Conservation (phyloP, 35 echinoderm and acorn worm species). For the Chiridota heheva region DNA sequence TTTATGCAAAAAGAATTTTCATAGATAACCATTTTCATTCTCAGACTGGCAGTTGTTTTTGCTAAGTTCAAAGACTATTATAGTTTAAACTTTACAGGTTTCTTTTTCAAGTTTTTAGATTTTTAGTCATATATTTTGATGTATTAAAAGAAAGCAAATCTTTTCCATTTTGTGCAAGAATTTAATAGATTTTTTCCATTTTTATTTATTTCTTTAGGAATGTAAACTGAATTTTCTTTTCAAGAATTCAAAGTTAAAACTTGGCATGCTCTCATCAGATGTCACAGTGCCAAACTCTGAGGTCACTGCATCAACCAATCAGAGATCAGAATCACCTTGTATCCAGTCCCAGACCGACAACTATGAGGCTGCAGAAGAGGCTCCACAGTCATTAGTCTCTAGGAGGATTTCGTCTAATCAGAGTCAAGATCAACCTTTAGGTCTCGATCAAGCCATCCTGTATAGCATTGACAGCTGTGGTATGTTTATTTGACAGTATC, state of each 20-base stretch:
- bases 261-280: conserved; percentile 34
- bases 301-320: conserved; percentile 21
- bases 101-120: no score
- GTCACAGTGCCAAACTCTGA: conserved; percentile 13
- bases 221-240: background rate
- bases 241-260: conserved; percentile 55
- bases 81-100: no score
- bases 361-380: conserved; percentile 59
- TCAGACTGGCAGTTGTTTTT: no score
- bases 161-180: no score
- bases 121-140: no score
- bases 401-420: conserved; percentile 79
- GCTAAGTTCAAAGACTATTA: no score
- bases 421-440: conserved; percentile 63
- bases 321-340: conserved; percentile 52
- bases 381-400: conserved; percentile 69
- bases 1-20: no score
- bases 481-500: conserved; percentile 40
- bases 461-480: conserved; percentile 96
- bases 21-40: no score
- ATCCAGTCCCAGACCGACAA: conserved; percentile 62
- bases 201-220: no score
- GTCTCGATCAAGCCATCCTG: conserved; percentile 86
- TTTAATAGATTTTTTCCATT: no score
- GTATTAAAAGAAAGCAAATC: no score